Conservation (phyloP, 2,888 invertebrate species). For the Tryphoninae sp. region DNA sequence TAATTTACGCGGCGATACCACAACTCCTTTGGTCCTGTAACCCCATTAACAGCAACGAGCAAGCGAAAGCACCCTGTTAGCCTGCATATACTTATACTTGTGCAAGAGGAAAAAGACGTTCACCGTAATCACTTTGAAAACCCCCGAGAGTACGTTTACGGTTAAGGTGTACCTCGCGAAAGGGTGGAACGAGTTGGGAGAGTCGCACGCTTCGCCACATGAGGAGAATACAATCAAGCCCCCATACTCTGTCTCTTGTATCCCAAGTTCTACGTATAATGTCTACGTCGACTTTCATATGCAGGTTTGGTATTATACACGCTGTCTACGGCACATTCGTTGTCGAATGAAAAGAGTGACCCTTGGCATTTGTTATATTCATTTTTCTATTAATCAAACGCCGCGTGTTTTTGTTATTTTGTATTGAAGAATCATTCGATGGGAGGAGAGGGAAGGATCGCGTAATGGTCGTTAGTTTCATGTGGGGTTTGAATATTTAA, state of each 20-base stretch:
- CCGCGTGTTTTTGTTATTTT: background rate
- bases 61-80: conserved; percentile 37
- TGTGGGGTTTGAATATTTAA: too few species aligned
- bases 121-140: conserved; percentile 64
- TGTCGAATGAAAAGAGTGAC: background rate
- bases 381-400: background rate
- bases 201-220: conserved; percentile 26
- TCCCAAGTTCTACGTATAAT: background rate
- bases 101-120: conserved; percentile 40
- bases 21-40: conserved; percentile 60
- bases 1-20: conserved; percentile 59
- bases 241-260: background rate
- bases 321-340: background rate
- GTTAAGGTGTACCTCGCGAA: conserved; percentile 52
- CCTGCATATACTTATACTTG: background rate
- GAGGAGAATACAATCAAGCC: conserved; percentile 35
- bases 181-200: conserved; percentile 34
- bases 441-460: too few species aligned
- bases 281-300: background rate
- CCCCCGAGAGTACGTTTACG: conserved; percentile 63
- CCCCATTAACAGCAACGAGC: conserved; percentile 58
- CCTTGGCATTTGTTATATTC: background rate
- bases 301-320: background rate
- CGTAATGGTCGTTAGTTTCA: too few species aligned
- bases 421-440: too few species aligned